phyloP scores from a whole-genome alignment of 1,140 invertebrate species.

The Drosophila aff. region DNA sequence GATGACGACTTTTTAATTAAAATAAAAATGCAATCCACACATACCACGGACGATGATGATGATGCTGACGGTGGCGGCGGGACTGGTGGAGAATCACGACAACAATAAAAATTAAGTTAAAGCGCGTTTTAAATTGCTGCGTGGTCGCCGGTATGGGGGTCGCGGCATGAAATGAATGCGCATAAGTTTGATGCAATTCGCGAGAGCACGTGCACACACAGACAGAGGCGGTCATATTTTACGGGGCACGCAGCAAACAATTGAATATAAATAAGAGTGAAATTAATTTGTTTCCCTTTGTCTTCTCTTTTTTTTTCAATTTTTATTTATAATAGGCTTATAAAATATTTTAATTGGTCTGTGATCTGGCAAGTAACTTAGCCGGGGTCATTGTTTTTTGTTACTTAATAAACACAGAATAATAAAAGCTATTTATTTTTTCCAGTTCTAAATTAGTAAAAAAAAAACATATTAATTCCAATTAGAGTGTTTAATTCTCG shows the following conservation, averaged over 20 bases:
- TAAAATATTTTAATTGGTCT: constrained; percentile 69
- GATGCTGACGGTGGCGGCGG: background rate
- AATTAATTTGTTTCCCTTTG: constrained; percentile 63
- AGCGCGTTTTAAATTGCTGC: constrained; percentile 68
- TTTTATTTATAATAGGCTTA: constrained; percentile 65
- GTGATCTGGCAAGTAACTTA: constrained; percentile 4
- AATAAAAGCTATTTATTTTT: background rate
- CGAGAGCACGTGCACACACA: constrained; percentile 22
- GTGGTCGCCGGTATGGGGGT: constrained; percentile 35
- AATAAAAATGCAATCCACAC: constrained; percentile 79
- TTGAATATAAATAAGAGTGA: constrained; percentile 52
- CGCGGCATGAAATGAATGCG: constrained; percentile 65
- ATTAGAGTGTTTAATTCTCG: background rate
- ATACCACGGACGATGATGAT: constrained; percentile 31
- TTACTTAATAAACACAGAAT: background rate
- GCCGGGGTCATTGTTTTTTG: background rate
- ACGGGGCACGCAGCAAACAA: constrained; percentile 61
- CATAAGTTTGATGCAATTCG: constrained; percentile 65
- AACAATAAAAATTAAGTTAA: constrained; percentile 80
- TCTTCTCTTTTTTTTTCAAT: background rate
- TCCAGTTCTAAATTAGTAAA: background rate
- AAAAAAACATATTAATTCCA: background rate
- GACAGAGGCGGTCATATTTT: constrained; percentile 15
- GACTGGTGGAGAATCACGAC: constrained; percentile 58
- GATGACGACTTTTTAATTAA: constrained; percentile 79